Conservation (phyloP, 2,888 invertebrate genomes). For the Clepsis dumicolana region DNA sequence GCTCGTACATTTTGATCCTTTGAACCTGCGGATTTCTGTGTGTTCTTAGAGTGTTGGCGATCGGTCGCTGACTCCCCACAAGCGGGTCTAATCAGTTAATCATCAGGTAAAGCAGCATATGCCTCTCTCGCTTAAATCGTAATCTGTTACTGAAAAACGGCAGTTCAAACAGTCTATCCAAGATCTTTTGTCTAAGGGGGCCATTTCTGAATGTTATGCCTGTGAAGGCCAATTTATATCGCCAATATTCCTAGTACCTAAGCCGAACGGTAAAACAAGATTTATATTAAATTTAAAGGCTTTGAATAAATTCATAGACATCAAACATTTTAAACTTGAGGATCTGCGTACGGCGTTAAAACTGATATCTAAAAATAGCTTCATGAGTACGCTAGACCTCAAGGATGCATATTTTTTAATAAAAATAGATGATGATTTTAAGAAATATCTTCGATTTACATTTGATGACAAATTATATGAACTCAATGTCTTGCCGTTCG, state of each 20-base stretch:
- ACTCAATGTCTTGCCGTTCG: slow-evolving; percentile 27
- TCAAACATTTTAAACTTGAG: slow-evolving; percentile 44
- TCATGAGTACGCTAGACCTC: too few relatives aligned
- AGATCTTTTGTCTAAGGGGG: slow-evolving; percentile 9
- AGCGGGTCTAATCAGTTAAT: too few relatives aligned
- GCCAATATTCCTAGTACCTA: slow-evolving; percentile 34
- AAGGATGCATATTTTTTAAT: too few relatives aligned
- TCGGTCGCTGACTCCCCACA: too few relatives aligned
- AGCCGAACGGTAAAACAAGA: slow-evolving; percentile 37
- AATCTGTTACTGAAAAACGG: background rate
- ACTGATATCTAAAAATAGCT: too few relatives aligned
- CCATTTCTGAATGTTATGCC: slow-evolving; percentile 37
- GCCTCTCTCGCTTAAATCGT: background rate
- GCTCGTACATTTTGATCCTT: too few relatives aligned
- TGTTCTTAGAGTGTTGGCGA: too few relatives aligned
- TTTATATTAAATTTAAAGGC: slow-evolving; percentile 41
- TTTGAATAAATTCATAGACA: slow-evolving; percentile 37
- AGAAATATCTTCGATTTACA: background rate
- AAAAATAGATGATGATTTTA: slow-evolving; percentile 21
- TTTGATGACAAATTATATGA: background rate
- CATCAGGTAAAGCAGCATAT: too few relatives aligned
- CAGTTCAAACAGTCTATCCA: background rate
- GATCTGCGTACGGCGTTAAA: too few relatives aligned
- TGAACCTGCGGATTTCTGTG: too few relatives aligned
- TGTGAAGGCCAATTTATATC: slow-evolving; percentile 41